Evolutionary conservation across 2,113 vertebrate genomes (phyloP), one percentile per base, ranked within the genome.

Genomic region (Oostethus manadensis): DNA sequence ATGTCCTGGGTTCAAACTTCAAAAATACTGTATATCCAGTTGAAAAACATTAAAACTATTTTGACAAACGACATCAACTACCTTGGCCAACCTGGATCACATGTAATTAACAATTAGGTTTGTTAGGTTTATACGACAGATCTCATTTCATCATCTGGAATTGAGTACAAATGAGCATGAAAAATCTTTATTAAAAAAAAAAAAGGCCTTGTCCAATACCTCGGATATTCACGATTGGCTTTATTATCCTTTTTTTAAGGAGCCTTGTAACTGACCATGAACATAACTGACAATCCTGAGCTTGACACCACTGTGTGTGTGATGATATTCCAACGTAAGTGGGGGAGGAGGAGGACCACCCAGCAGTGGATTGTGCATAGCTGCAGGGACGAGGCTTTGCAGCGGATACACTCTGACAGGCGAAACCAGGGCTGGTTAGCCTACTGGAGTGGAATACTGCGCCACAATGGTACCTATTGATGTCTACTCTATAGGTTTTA

Each of bases 401-500:
- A 66, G 35, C 59, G 20, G 63, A 73, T 66, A 79, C 61, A 78
- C 64, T 66, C 66, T 77, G 69, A 72, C 70, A 62, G 48, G 51
- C 59, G 70, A 56, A 71, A 71, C 73, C 64, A 57, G 66, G 74
- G 68, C 68, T 78, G 56, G 59, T 76, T 73, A 65, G 67, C 71
- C 74, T 76, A 71, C 71, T 70, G 62, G 62, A 80, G 64, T 49
- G 51, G 71, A 70, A 55, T 40, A 55, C 1, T 38, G 68, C 46
- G 14, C 57, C 56, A 82, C 77, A 81, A 83, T 80, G 66, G 75
- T 10, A 78, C 56, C 76, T 76, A 65, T 84, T 82, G 76, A 85
- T 80, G 66, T 76, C 22, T 62, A 64, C 59, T 57, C 60, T 69
- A 42, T 55, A 68, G 72, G 38, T 68, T 74, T 60, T 71, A 74